Evolutionary conservation across 2,797 vertebrate genomes (phyloP).

Genomic region (Centroberyx gerrardi): DNA sequence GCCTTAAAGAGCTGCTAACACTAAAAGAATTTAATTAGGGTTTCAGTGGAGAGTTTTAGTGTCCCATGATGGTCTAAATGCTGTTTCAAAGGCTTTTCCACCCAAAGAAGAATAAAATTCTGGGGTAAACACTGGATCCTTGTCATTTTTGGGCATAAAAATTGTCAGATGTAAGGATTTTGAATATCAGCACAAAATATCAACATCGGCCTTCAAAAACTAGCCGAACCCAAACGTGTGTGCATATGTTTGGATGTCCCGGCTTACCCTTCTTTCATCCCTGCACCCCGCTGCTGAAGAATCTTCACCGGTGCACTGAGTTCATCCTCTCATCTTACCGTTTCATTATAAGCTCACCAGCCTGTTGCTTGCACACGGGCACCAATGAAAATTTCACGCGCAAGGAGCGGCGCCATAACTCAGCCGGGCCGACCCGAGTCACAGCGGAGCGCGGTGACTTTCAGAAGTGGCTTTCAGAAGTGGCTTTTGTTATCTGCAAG

Average conservation of each 20-base stretch:
- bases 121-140: slow-evolving; percentile 27
- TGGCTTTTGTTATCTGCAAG: slow-evolving; percentile 43
- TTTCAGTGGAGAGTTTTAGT: neutral
- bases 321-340: slow-evolving; percentile 53
- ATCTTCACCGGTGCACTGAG: slow-evolving; percentile 62
- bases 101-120: slow-evolving; percentile 2
- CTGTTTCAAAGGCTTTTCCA: slow-evolving; percentile 9
- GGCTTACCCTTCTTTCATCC: slow-evolving; percentile 11
- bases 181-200: slow-evolving; percentile 44
- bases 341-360: slow-evolving; percentile 22
- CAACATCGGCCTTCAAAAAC: slow-evolving; percentile 52
- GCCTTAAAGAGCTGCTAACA: too few relatives aligned
- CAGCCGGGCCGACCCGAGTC: slow-evolving; percentile 28
- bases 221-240: slow-evolving; percentile 9
- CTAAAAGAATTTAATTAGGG: too few relatives aligned
- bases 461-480: slow-evolving; percentile 50
- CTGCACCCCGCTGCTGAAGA: slow-evolving; percentile 63
- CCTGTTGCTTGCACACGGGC: neutral
- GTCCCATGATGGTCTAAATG: neutral
- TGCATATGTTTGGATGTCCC: slow-evolving; percentile 47
- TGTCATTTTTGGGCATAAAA: slow-evolving; percentile 26
- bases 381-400: slow-evolving; percentile 6
- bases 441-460: slow-evolving; percentile 19
- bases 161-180: slow-evolving; percentile 44
- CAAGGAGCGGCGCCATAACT: slow-evolving; percentile 17